Conservation (phyloP, 2,888 invertebrate genomes). For the Noctua comes region DNA sequence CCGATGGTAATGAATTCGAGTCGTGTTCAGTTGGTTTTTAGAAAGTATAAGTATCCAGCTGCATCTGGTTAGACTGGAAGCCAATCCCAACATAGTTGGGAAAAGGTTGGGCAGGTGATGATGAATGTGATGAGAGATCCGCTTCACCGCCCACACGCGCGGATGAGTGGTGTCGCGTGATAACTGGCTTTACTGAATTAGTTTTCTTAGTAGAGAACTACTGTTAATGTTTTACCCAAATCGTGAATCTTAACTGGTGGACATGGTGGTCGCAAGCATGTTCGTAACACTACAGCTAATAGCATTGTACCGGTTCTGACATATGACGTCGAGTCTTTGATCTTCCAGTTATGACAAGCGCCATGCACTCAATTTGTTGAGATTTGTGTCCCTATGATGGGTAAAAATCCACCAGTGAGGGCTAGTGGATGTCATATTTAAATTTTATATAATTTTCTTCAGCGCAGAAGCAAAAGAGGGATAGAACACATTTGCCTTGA, state of each 20-base stretch:
- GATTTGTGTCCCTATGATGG: background rate
- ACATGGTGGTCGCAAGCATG: background rate
- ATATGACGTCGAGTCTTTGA: slow-evolving; percentile 50
- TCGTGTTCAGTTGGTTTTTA: background rate
- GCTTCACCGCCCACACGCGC: too few species aligned
- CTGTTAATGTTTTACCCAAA: background rate
- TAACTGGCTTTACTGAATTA: too few species aligned
- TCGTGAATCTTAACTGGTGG: background rate
- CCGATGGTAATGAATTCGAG: background rate
- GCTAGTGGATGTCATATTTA: background rate
- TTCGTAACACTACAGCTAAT: slow-evolving; percentile 7
- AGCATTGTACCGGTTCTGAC: slow-evolving; percentile 44
- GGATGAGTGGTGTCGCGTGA: too few species aligned
- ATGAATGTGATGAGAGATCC: too few species aligned
- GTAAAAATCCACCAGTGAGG: background rate
- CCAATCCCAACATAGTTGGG: too few species aligned
- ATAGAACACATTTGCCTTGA: background rate
- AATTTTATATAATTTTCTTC: too few species aligned
- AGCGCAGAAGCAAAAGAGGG: background rate
- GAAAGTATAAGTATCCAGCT: background rate
- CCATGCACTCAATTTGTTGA: slow-evolving; percentile 49
- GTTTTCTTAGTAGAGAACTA: background rate
- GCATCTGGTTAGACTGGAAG: too few species aligned
- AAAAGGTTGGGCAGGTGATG: too few species aligned
- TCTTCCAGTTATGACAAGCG: slow-evolving; percentile 57